Evolutionary conservation across 2,888 invertebrate genomes (phyloP).

Genomic region (Aproaerema taeniolella): DNA sequence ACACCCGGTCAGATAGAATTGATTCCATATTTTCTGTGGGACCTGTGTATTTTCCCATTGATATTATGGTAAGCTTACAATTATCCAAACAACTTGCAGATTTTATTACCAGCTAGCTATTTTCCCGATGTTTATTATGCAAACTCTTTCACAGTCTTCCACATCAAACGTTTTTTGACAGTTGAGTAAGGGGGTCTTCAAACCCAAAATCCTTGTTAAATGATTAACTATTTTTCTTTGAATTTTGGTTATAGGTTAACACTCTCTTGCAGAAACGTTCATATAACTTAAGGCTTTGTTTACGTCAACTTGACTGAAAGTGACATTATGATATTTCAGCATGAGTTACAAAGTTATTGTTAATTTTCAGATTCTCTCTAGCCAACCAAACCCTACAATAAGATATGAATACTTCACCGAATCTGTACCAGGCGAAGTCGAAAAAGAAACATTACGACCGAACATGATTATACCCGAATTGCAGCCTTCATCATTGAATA

Average conservation of each 20-base stretch:
- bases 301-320: too few species aligned
- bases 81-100: too few species aligned
- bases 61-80: slow-evolving; percentile 87
- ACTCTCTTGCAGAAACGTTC: too few species aligned
- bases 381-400: slow-evolving; percentile 91
- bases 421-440: slow-evolving; percentile 63
- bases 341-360: too few species aligned
- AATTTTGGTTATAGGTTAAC: too few species aligned
- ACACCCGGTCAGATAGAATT: slow-evolving; percentile 83
- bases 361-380: slow-evolving; percentile 87
- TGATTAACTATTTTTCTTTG: too few species aligned
- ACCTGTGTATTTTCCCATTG: slow-evolving; percentile 85
- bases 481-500: slow-evolving; percentile 28
- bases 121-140: too few species aligned
- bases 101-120: too few species aligned
- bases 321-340: too few species aligned
- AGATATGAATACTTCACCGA: slow-evolving; percentile 93
- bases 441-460: slow-evolving; percentile 41
- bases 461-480: slow-evolving; percentile 39
- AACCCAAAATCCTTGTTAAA: neutral
- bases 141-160: neutral
- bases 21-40: slow-evolving; percentile 89
- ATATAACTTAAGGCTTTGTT: too few species aligned
- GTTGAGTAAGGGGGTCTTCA: neutral
- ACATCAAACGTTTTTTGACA: neutral